These are phyloP conservation scores for Rugalucina vietnamica DNA, from an alignment of 2,888 invertebrate species.

Conservation along the genomic window DNA sequence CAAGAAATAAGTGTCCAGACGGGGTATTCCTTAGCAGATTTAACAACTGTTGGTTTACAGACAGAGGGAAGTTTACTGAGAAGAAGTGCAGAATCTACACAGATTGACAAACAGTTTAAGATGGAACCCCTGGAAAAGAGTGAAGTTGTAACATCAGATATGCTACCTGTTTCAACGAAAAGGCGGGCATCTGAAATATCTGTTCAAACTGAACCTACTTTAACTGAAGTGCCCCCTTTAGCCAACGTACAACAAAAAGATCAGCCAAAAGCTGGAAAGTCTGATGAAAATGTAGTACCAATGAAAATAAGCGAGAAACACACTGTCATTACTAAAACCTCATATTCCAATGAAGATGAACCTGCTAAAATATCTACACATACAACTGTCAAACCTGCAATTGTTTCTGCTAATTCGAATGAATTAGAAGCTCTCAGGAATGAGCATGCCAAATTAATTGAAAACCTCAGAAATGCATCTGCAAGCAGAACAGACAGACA, in stretches of 20 bases:
- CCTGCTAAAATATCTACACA: background rate
- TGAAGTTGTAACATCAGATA: conserved; percentile 52
- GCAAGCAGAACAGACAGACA: conserved; percentile 60
- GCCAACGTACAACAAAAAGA: conserved; percentile 8
- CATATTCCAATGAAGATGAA: background rate
- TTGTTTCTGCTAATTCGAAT: conserved; percentile 45
- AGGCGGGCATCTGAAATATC: conserved; percentile 44
- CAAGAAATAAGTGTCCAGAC: conserved; percentile 68
- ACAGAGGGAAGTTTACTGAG: conserved; percentile 50
- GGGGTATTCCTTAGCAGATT: conserved; percentile 62
- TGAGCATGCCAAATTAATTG: conserved; percentile 77
- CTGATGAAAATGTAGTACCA: background rate
- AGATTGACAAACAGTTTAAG: conserved; percentile 38
- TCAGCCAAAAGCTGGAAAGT: background rate
- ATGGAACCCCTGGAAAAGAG: conserved; percentile 36
- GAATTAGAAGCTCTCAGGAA: conserved; percentile 74
- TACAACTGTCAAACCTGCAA: background rate
- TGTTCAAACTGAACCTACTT: conserved; percentile 50
- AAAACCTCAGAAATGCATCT: conserved; percentile 66
- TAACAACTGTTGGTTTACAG: conserved; percentile 61
- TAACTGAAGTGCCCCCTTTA: background rate
- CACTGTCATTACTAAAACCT: too few species aligned
- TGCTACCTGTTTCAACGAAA: conserved; percentile 38
- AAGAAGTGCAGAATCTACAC: conserved; percentile 33
- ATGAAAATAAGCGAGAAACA: background rate